A percentile compares a stretch with the other conserved stretches of the same genome.
phyloP scores from a whole-genome alignment of 1,140 invertebrate genomes.

The Pseudomyrmex concolor region DNA sequence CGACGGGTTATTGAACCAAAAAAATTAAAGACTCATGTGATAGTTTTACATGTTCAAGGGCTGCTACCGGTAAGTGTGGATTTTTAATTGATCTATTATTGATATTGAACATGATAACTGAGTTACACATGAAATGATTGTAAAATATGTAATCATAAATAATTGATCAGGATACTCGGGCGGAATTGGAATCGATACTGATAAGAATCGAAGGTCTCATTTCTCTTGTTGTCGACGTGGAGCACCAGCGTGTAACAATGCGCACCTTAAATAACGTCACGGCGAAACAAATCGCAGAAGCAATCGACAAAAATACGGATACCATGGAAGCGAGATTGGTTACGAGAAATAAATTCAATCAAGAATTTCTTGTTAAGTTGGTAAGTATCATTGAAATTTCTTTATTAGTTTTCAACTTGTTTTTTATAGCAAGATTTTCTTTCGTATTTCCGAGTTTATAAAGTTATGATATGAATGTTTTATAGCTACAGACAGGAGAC shows the following conservation, averaged over 20 bases:
- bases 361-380: slow-evolving; percentile 83
- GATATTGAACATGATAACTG: not conserved
- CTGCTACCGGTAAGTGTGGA: slow-evolving; percentile 79
- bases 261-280: slow-evolving; percentile 82
- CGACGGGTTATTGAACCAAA: slow-evolving; percentile 83
- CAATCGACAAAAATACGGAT: slow-evolving; percentile 80
- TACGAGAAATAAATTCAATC: slow-evolving; percentile 84
- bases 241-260: slow-evolving; percentile 84
- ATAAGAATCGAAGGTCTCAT: slow-evolving; percentile 83
- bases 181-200: slow-evolving; percentile 82
- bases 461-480: slow-evolving; percentile 9
- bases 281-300: slow-evolving; percentile 83
- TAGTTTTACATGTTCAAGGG: slow-evolving; percentile 82
- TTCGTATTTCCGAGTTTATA: not conserved
- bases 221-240: slow-evolving; percentile 84
- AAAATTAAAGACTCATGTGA: slow-evolving; percentile 83
- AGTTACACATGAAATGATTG: slow-evolving; percentile 13
- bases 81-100: not conserved
- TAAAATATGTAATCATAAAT: slow-evolving; percentile 2
- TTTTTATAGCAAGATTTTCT: not conserved
- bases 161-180: slow-evolving; percentile 81
- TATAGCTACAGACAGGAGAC: slow-evolving; percentile 77
- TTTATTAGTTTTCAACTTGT: not conserved
- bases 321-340: slow-evolving; percentile 84
- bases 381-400: slow-evolving; percentile 65